Conservation (phyloP, 2,888 invertebrate genomes). For the Thecophora atra region DNA sequence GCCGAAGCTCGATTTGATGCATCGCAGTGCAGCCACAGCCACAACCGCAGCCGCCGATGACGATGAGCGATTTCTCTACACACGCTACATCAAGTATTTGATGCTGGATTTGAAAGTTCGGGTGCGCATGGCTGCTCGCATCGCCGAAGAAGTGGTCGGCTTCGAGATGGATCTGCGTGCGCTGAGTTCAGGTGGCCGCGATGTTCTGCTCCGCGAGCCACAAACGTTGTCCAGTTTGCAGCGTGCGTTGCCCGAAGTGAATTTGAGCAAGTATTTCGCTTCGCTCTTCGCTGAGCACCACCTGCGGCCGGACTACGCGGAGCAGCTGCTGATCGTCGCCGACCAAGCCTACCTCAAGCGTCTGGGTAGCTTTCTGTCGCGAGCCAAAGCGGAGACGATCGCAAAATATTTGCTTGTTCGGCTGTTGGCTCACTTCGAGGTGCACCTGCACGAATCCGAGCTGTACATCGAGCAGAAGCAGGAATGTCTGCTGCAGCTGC, state of each 20-base stretch:
- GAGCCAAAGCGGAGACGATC: conserved; percentile 45
- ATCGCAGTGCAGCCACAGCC: conserved; percentile 42
- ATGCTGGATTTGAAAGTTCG: conserved; percentile 56
- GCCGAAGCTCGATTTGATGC: conserved; percentile 51
- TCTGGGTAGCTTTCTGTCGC: conserved; percentile 44
- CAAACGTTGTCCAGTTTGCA: conserved; percentile 48
- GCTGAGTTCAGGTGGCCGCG: conserved; percentile 42
- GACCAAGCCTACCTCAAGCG: conserved; percentile 50
- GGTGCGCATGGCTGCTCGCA: conserved; percentile 52
- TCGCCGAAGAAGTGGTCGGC: conserved; percentile 53
- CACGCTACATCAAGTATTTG: conserved; percentile 56
- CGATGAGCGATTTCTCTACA: conserved; percentile 52
- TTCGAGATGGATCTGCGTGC: conserved; percentile 53
- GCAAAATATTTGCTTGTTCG: conserved; percentile 57
- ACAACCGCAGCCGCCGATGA: conserved; percentile 37
- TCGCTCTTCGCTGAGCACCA: conserved; percentile 46
- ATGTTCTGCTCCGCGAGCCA: conserved; percentile 52
- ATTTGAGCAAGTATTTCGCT: conserved; percentile 51
- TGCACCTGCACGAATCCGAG: conserved; percentile 53
- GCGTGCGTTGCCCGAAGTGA: conserved; percentile 47
- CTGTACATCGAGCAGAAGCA: conserved; percentile 48
- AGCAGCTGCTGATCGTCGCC: conserved; percentile 52
- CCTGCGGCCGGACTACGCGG: conserved; percentile 38
- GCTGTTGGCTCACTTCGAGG: conserved; percentile 56
- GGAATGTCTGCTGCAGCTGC: conserved; percentile 52